These are phyloP conservation scores for Gastrophryne carolinensis DNA, from an alignment of 2,797 vertebrate species.

Conservation along the genomic window DNA sequence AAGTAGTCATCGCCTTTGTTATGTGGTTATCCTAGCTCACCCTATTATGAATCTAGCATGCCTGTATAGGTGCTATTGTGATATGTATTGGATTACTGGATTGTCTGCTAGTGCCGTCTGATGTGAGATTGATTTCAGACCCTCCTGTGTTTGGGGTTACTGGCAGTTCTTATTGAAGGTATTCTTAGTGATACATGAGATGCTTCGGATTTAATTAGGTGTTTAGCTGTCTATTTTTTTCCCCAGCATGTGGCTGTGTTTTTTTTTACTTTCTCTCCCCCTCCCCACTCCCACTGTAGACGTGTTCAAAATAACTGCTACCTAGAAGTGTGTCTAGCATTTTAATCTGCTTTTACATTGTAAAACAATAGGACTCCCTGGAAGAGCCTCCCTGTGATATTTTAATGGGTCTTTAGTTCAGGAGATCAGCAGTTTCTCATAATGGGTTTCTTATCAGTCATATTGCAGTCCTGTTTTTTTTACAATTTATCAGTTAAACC, in stretches of 20 bases:
- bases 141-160: slow-evolving; percentile 14
- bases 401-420: neutral
- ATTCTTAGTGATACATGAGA: slow-evolving; percentile 16
- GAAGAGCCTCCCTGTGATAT: neutral
- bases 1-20: neutral
- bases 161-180: slow-evolving; percentile 11
- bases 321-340: neutral
- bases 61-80: neutral
- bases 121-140: slow-evolving; percentile 16
- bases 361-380: neutral
- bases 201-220: slow-evolving; percentile 1
- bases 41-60: neutral
- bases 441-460: too few species aligned
- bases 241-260: neutral
- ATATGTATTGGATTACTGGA: slow-evolving; percentile 17
- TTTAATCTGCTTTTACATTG: neutral
- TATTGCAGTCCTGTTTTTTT: too few species aligned
- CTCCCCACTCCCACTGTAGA: neutral
- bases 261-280: neutral
- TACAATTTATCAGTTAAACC: too few species aligned
- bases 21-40: neutral
- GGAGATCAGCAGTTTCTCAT: neutral
- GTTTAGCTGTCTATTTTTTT: neutral
- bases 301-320: neutral
- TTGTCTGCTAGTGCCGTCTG: slow-evolving; percentile 10